These are phyloP conservation scores for Mycteria americana DNA, from an alignment of 2,797 vertebrate species.

Conservation along the genomic window DNA sequence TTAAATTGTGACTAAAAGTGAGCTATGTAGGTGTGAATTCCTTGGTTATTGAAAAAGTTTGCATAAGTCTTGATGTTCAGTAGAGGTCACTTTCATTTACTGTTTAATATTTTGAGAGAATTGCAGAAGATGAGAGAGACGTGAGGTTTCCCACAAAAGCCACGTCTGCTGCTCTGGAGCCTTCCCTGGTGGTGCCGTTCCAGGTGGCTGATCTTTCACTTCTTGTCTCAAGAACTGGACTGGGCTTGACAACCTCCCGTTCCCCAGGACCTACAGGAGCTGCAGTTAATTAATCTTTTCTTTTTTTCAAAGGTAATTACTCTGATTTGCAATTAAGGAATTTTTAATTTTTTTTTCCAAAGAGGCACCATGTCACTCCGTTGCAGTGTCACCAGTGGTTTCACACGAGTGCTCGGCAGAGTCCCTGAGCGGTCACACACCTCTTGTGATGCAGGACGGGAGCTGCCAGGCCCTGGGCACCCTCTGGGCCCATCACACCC, in stretches of 20 bases:
- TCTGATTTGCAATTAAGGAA: background rate
- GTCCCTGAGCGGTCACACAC: accelerated
- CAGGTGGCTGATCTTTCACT: background rate
- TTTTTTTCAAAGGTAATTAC: background rate
- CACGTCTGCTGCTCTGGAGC: accelerated
- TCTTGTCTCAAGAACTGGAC: background rate
- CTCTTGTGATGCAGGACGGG: background rate
- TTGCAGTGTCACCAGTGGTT: background rate
- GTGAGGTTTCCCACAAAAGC: background rate
- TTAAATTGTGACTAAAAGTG: background rate
- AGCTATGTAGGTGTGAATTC: background rate
- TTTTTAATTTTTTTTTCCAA: background rate
- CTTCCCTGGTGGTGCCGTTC: background rate
- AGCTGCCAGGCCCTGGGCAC: background rate
- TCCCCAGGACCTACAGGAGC: background rate
- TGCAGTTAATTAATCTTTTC: background rate
- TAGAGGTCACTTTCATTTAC: background rate
- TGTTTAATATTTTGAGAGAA: background rate
- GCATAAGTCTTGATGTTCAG: background rate
- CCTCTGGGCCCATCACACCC: background rate
- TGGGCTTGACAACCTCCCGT: background rate
- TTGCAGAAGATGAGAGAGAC: background rate
- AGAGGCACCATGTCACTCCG: accelerated
- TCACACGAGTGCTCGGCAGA: accelerated
- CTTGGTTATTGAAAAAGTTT: background rate